Conservation (phyloP, 2,888 invertebrate species). For the Timema podura region DNA sequence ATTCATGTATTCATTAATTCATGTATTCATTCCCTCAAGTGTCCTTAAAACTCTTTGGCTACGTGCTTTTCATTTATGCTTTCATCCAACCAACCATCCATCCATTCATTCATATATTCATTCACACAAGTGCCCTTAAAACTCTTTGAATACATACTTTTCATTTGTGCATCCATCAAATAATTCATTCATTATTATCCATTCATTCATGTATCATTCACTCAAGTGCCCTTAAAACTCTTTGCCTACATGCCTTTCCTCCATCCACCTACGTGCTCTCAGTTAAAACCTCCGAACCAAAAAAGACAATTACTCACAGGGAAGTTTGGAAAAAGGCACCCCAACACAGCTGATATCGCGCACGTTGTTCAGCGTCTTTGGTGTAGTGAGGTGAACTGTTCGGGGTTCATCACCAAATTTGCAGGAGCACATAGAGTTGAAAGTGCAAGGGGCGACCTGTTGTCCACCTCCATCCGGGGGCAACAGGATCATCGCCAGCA, state of each 20-base stretch:
- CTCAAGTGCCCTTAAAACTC: neutral
- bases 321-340: conserved; percentile 66
- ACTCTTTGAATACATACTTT: too few relatives aligned
- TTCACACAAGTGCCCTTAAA: neutral
- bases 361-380: conserved; percentile 37
- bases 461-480: conserved; percentile 6
- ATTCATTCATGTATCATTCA: neutral
- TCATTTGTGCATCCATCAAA: too few relatives aligned
- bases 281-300: neutral
- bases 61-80: too few relatives aligned
- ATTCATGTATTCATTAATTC: too few relatives aligned
- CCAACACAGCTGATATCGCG: conserved; percentile 64
- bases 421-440: conserved; percentile 69
- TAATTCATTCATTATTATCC: too few relatives aligned
- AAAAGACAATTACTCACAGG: conserved; percentile 53
- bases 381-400: conserved; percentile 37
- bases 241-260: too few relatives aligned
- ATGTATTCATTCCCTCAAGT: neutral
- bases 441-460: conserved; percentile 53
- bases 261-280: too few relatives aligned
- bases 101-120: neutral
- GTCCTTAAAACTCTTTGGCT: neutral
- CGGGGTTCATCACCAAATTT: conserved; percentile 43
- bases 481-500: conserved; percentile 24
- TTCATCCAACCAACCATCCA: too few relatives aligned